Evolutionary conservation across 2,888 invertebrate species (phyloP).

Genomic region (Margaritifera margaritifera): DNA sequence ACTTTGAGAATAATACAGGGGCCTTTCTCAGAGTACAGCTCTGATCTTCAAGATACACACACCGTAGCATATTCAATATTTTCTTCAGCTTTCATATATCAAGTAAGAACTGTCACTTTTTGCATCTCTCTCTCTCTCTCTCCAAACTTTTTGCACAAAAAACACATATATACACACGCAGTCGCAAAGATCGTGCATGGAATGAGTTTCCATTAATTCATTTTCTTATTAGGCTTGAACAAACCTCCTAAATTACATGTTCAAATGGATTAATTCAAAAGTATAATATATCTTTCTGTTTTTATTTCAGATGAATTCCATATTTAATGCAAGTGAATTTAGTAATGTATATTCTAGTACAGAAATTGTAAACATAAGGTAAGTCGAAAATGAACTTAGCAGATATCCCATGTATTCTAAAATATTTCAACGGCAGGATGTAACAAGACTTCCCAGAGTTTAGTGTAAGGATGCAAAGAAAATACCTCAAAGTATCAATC

Average conservation of each 20-base stretch:
- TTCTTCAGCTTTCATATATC: slow-evolving; percentile 50
- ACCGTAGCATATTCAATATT: slow-evolving; percentile 44
- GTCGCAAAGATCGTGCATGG: too few relatives aligned
- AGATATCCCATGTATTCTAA: too few relatives aligned
- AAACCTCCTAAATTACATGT: too few relatives aligned
- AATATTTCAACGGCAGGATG: too few relatives aligned
- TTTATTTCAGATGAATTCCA: slow-evolving; percentile 53
- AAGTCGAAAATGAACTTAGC: slow-evolving; percentile 14
- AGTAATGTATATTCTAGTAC: slow-evolving; percentile 49
- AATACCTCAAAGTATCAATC: too few relatives aligned
- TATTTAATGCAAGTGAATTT: slow-evolving; percentile 46
- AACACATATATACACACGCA: too few relatives aligned
- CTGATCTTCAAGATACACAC: slow-evolving; percentile 37
- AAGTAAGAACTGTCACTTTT: slow-evolving; percentile 32
- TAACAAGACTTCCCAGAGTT: too few relatives aligned
- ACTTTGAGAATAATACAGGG: slow-evolving; percentile 48
- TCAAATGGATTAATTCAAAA: not conserved
- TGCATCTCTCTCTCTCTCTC: not conserved
- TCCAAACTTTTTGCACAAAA: too few relatives aligned
- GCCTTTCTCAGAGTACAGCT: slow-evolving; percentile 52
- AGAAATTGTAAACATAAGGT: slow-evolving; percentile 55
- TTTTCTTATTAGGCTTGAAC: too few relatives aligned
- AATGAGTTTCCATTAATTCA: too few relatives aligned
- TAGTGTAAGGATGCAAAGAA: too few relatives aligned
- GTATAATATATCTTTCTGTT: slow-evolving; percentile 6